Evolutionary conservation across 2,797 vertebrate species (phyloP).

Genomic region (Hippocampus kuda): DNA sequence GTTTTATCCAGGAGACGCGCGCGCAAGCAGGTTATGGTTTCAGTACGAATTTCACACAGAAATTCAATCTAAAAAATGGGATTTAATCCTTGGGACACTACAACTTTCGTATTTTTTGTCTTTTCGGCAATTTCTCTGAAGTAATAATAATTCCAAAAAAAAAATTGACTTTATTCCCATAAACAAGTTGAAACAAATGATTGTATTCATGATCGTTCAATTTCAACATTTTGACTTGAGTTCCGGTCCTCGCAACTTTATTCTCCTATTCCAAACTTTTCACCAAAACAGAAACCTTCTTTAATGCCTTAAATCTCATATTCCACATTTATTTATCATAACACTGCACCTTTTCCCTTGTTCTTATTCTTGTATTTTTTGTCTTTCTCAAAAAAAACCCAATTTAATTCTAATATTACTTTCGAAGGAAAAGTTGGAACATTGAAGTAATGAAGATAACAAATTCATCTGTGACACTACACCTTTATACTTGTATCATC

Average conservation of each 20-base stretch:
- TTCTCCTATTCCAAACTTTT: too few relatives aligned
- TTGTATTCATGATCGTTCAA: not conserved
- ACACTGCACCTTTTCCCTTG: too few relatives aligned
- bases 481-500: not conserved
- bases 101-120: not conserved
- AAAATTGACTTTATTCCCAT: not conserved
- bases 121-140: not conserved
- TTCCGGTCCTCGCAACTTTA: too few relatives aligned
- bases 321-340: too few relatives aligned
- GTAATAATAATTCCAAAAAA: not conserved
- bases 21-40: slow-evolving; percentile 20
- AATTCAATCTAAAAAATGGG: not conserved
- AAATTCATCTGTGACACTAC: not conserved
- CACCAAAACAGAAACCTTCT: too few relatives aligned
- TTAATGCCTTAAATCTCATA: too few relatives aligned
- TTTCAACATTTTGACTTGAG: not conserved
- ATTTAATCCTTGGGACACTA: not conserved
- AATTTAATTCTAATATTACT: too few relatives aligned
- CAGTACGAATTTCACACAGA: not conserved
- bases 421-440: too few relatives aligned
- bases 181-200: not conserved
- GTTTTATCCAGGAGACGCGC: slow-evolving; percentile 34
- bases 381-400: too few relatives aligned
- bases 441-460: not conserved
- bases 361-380: too few relatives aligned